Evolutionary conservation across 1,140 invertebrate genomes (phyloP).

Genomic region (Drosophila subpulchrella): DNA sequence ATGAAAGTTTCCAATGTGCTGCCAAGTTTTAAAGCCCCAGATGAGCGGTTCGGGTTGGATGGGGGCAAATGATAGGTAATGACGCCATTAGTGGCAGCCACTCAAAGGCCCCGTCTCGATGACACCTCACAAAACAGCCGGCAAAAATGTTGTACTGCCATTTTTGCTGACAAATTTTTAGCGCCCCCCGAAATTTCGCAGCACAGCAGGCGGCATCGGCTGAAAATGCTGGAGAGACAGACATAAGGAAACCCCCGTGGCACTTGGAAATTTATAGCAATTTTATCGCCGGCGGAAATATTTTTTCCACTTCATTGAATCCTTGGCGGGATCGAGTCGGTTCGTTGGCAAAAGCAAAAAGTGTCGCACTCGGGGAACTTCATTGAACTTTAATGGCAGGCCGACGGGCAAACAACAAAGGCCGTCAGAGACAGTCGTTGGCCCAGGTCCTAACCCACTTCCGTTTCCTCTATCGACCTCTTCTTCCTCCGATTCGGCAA

Average conservation of each 20-base stretch:
- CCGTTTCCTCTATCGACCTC: constrained; percentile 27
- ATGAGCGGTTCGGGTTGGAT: constrained; percentile 23
- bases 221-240: constrained; percentile 25
- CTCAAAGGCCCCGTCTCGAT: constrained; percentile 56
- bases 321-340: constrained; percentile 10
- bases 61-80: constrained; percentile 62
- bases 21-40: constrained; percentile 65
- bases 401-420: constrained; percentile 65
- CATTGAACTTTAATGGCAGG: constrained; percentile 78
- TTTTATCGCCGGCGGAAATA: constrained; percentile 76
- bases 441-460: constrained; percentile 27
- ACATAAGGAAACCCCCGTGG: constrained; percentile 45
- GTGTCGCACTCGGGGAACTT: constrained; percentile 71
- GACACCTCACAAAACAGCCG: constrained; percentile 49
- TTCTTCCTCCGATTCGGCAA: constrained; percentile 15
- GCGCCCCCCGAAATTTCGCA: constrained; percentile 1
- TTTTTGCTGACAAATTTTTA: constrained; percentile 59
- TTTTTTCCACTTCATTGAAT: constrained; percentile 78
- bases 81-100: constrained; percentile 78
- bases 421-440: constrained; percentile 26
- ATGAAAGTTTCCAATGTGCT: constrained; percentile 64
- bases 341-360: constrained; percentile 57
- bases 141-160: constrained; percentile 24
- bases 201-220: constrained; percentile 28
- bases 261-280: constrained; percentile 76